Conservation (phyloP, 2,113 vertebrate genomes). For the Apteryx mantelli region DNA sequence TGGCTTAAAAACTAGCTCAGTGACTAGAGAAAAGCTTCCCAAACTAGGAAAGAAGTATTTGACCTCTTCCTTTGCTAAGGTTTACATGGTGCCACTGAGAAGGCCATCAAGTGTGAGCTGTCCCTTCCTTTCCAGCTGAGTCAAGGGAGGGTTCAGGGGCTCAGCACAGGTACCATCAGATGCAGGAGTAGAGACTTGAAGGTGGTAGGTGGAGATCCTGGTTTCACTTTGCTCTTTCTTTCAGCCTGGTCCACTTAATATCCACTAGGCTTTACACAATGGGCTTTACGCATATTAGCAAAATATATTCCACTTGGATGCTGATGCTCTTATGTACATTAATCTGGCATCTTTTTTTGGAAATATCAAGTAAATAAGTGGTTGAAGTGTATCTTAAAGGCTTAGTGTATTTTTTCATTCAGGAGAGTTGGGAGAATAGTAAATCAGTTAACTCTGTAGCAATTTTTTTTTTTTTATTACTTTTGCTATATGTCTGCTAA, state of each 20-base stretch:
- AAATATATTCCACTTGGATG: not conserved
- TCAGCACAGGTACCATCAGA: fast-evolving
- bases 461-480: not conserved
- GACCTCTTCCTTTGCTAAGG: not conserved
- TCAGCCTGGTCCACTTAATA: not conserved
- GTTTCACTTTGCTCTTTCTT: not conserved
- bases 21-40: not conserved
- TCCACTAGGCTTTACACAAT: not conserved
- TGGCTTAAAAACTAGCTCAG: not conserved
- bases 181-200: not conserved
- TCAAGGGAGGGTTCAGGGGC: not conserved
- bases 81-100: not conserved
- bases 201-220: not conserved
- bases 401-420: not conserved
- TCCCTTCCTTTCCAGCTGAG: fast-evolving
- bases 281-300: not conserved
- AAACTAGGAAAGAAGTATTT: not conserved
- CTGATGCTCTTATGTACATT: not conserved
- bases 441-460: not conserved
- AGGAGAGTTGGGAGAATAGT: not conserved
- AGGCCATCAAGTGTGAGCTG: not conserved
- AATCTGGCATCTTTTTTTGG: not conserved
- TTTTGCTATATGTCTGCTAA: not conserved
- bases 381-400: not conserved
- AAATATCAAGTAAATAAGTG: not conserved